Base-by-base conservation (phyloP, 2,888 invertebrate genomes). In the Harpalus rufipes region DNA sequence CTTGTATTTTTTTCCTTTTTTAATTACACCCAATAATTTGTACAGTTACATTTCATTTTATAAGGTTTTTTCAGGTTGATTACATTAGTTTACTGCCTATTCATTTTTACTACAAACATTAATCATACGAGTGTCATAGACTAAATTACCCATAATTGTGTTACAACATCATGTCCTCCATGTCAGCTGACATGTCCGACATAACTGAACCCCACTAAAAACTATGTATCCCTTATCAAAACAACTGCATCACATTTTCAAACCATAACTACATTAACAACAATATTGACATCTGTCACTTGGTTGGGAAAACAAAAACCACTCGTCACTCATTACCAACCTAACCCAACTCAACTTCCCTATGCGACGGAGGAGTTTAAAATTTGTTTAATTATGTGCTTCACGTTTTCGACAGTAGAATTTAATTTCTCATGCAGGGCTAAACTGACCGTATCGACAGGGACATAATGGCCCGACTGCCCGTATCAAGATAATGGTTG, bases 321-420 rank as follows among this genome's bases (percentile, higher is more conserved):
- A 39, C 32, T 68, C 68, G n/a, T 39, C n/a, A 68, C 7, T 14
- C 1, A 12, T 25, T 63, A 21, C 39, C 68, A 39, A 8, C 63
- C 39, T 14, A 10, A 68, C 68, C 39, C 68, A 68, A 32, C 14
- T 68, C 68, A 68, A 39, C 68, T 39, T 14, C 39, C 39, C 68
- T 32, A 32, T 39, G 25, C 39, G 7, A 3, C 14, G 6, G 14
- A 6, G 59, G 32, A 59, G 79, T 80, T 80, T 59, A 80, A 78
- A 79, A 59, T 80, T 80, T 61, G 79, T 80, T 80, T 80, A 80
- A 80, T 80, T 80, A 80, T 80, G 79, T 59, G 61, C 39, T 80
- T 61, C 59, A 80, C 61, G 61, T 59, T 79, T 39, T 79, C 58
- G 10, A 14, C 58, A 79, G n/a, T 61, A 39, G 79, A 80, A 80